phyloP scores from a whole-genome alignment of 2,797 vertebrate genomes.

The Peromyscus aztecus region DNA sequence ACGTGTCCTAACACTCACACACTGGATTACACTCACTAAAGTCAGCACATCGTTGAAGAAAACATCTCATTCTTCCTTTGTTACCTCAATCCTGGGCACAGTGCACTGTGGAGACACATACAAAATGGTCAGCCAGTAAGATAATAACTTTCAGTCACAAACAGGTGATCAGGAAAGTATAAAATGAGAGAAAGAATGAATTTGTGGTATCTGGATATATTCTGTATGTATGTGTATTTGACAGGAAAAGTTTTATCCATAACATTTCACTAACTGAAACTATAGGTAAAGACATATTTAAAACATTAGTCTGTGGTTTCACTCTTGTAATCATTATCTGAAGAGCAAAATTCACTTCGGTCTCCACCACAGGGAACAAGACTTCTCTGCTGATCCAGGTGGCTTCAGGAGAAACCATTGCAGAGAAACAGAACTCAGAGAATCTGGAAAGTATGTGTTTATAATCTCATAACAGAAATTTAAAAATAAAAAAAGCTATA shows the following conservation, averaged over 20 bases:
- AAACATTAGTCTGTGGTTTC: conserved; percentile 17
- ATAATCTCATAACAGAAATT: conserved; percentile 38
- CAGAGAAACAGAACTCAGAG: conserved; percentile 16
- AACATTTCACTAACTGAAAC: background rate
- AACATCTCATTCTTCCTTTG: background rate
- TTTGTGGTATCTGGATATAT: background rate
- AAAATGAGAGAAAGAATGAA: conserved; percentile 8
- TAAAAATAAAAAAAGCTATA: conserved; percentile 14
- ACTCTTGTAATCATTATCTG: background rate
- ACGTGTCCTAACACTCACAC: background rate
- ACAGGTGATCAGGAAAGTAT: background rate
- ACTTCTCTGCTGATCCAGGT: background rate
- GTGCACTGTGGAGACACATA: background rate
- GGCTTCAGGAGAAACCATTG: background rate
- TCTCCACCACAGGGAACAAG: background rate
- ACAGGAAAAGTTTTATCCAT: background rate
- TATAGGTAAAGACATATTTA: background rate
- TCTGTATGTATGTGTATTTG: background rate
- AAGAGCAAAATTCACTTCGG: background rate
- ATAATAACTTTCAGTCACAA: background rate
- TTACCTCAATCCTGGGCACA: background rate
- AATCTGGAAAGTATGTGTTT: background rate
- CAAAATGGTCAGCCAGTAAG: background rate
- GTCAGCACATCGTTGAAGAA: background rate
- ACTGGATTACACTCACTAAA: background rate